These are phyloP conservation scores for Camelus dromedarius DNA, from an alignment of 2,113 vertebrate genomes.

Conservation along the genomic window DNA sequence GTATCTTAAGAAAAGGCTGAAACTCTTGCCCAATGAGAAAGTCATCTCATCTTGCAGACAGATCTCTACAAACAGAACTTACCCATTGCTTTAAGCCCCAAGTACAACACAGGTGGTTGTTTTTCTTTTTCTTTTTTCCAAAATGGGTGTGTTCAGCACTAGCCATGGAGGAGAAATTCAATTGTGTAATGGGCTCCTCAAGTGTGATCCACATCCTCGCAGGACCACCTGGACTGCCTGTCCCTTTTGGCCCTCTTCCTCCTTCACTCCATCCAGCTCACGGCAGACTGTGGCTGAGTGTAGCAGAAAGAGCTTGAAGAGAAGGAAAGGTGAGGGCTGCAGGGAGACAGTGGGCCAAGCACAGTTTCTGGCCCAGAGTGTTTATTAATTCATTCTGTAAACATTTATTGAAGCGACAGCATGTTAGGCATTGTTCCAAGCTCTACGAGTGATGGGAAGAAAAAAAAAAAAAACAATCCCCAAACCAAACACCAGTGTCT, in stretches of 20 bases:
- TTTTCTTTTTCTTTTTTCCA: too few relatives aligned
- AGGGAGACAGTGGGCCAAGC: background rate
- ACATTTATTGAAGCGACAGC: background rate
- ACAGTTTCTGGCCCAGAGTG: background rate
- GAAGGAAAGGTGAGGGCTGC: background rate
- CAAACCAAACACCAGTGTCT: background rate
- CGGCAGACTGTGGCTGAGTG: background rate
- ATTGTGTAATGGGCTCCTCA: background rate
- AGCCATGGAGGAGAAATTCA: background rate
- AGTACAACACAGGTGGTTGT: background rate
- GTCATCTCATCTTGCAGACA: background rate
- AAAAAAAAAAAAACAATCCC: background rate
- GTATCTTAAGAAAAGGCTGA: conserved; percentile 1
- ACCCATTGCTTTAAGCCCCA: background rate
- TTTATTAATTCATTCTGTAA: background rate
- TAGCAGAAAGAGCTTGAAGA: background rate
- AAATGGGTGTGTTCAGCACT: background rate
- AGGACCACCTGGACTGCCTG: background rate
- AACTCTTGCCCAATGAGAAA: background rate
- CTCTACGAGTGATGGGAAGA: background rate
- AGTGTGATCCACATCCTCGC: background rate
- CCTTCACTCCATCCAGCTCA: background rate
- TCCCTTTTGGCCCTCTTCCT: background rate
- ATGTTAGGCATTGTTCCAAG: background rate
- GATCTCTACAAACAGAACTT: background rate